Evolutionary conservation across 2,797 vertebrate genomes (phyloP).

Genomic region (Crocodylus rhombifer): DNA sequence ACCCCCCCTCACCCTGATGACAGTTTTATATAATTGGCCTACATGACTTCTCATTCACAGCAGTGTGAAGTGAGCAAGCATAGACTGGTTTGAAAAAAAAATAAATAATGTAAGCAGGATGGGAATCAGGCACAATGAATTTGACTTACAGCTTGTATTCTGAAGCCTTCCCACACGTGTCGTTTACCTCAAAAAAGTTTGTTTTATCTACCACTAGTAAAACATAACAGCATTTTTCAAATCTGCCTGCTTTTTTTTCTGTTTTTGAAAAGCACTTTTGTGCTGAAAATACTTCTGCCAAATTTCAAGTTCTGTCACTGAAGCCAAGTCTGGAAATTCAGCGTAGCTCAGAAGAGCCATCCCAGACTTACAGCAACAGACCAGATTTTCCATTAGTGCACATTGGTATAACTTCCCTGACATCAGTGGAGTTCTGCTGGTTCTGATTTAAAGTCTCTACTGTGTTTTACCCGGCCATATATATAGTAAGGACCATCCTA

Average conservation of each 20-base stretch:
- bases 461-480: not conserved
- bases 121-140: not conserved
- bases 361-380: not conserved
- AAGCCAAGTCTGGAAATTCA: not conserved
- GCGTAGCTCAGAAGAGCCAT: not conserved
- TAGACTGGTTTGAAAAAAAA: not conserved
- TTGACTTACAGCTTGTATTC: not conserved
- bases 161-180: not conserved
- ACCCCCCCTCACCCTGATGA: not conserved
- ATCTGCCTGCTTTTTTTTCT: fast-evolving
- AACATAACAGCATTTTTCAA: no score
- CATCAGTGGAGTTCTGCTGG: not conserved
- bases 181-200: no score
- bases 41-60: not conserved
- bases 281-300: not conserved
- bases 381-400: not conserved
- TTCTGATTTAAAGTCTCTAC: fast-evolving
- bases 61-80: not conserved
- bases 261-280: not conserved
- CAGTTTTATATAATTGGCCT: not conserved
- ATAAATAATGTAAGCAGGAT: not conserved
- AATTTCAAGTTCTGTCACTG: not conserved
- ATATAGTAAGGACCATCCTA: not conserved
- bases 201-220: no score
- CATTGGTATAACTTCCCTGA: fast-evolving